Conservation (phyloP, 2,888 invertebrate genomes). For the Zaprionus lineosus region DNA sequence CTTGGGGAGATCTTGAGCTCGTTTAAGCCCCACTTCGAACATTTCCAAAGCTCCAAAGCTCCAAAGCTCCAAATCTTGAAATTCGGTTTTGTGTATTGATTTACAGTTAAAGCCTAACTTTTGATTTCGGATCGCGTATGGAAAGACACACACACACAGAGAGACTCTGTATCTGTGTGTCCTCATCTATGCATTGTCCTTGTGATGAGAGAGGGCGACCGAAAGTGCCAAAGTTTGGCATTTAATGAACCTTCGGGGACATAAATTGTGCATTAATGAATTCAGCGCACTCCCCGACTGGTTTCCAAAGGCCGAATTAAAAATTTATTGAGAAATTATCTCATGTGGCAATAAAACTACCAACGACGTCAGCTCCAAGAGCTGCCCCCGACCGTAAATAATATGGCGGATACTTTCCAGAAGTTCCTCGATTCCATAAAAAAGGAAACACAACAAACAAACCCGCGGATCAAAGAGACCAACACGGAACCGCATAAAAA, state of each 20-base stretch:
- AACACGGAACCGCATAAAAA: constrained; percentile 17
- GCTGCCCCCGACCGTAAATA: constrained; percentile 53
- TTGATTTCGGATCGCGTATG: too few species aligned
- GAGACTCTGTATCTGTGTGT: not conserved
- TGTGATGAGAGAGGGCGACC: not conserved
- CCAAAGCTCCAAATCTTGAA: too few species aligned
- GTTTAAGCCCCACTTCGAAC: too few species aligned
- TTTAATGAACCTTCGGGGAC: constrained; percentile 47
- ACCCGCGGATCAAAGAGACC: constrained; percentile 17
- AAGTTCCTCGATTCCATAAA: constrained; percentile 32
- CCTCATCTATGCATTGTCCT: not conserved
- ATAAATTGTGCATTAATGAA: constrained; percentile 42
- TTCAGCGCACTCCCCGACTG: constrained; percentile 39
- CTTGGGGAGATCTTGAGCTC: too few species aligned
- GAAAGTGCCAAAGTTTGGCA: constrained; percentile 46
- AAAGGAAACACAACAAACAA: constrained; percentile 8
- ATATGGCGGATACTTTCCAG: constrained; percentile 56
- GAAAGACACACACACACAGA: not conserved
- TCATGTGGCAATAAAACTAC: constrained; percentile 50
- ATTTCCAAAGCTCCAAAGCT: too few species aligned
- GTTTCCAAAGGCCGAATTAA: constrained; percentile 31
- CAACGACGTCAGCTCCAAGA: constrained; percentile 14
- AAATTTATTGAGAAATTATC: constrained; percentile 67
- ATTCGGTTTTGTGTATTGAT: too few species aligned
- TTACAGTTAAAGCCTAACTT: too few species aligned